These are phyloP conservation scores for Siniperca scherzeri DNA, from an alignment of 2,797 vertebrate species.

Conservation along the genomic window DNA sequence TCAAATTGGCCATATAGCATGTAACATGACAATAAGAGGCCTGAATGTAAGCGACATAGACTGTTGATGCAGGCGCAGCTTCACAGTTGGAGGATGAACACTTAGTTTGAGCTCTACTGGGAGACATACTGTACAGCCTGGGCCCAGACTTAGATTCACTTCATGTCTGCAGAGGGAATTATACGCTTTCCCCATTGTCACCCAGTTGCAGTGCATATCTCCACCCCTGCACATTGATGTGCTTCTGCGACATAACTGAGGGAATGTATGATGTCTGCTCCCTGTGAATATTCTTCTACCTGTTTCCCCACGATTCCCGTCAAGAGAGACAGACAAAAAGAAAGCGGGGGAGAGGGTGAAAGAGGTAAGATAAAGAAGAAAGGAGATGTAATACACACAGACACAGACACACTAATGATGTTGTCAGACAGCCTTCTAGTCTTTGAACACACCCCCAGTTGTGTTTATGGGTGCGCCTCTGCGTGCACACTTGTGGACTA, in stretches of 20 bases:
- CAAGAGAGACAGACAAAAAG: slow-evolving; percentile 56
- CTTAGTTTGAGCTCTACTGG: slow-evolving; percentile 36
- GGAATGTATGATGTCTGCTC: slow-evolving; percentile 59
- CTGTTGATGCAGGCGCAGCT: slow-evolving; percentile 11
- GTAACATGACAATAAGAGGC: neutral
- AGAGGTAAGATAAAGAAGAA: slow-evolving; percentile 61
- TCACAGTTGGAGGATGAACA: slow-evolving; percentile 37
- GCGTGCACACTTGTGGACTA: slow-evolving; percentile 54
- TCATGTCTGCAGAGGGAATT: slow-evolving; percentile 51
- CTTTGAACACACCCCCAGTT: slow-evolving; percentile 81
- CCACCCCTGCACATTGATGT: slow-evolving; percentile 63
- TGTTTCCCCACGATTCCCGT: slow-evolving; percentile 62
- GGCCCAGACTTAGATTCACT: slow-evolving; percentile 46
- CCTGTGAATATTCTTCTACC: slow-evolving; percentile 66
- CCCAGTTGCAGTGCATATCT: slow-evolving; percentile 41
- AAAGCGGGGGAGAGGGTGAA: slow-evolving; percentile 44
- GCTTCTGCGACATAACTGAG: slow-evolving; percentile 61
- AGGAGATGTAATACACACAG: slow-evolving; percentile 70
- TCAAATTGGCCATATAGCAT: slow-evolving; percentile 12
- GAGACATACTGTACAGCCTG: slow-evolving; percentile 39
- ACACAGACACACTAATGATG: slow-evolving; percentile 82
- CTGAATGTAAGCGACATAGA: slow-evolving; percentile 1
- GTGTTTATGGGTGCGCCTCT: slow-evolving; percentile 60
- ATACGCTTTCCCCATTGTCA: slow-evolving; percentile 50
- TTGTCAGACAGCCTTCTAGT: slow-evolving; percentile 74